Evolutionary conservation across 92 coral and sea anemone species (phyloP).

Genomic region (Paragorgia papillata): DNA sequence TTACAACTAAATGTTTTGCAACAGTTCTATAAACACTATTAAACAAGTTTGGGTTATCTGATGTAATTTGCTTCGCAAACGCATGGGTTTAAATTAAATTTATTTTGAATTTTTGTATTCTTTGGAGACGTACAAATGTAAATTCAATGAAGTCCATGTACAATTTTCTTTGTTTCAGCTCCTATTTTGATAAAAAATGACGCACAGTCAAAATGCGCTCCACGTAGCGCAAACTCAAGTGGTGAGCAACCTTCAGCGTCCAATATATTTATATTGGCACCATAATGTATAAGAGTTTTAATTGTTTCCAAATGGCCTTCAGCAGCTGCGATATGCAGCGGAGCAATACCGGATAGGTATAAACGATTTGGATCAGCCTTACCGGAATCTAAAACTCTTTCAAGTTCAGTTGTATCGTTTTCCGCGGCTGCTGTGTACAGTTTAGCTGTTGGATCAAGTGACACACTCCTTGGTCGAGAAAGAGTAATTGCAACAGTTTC

Average conservation of each 20-base stretch:
- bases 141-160: slow-evolving; percentile 64
- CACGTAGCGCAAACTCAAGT: slow-evolving; percentile 94
- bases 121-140: too few species aligned
- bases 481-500: slow-evolving; percentile 43
- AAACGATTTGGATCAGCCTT: slow-evolving; percentile 74
- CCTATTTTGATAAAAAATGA: slow-evolving; percentile 86
- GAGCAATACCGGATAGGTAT: slow-evolving; percentile 85
- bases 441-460: slow-evolving; percentile 84
- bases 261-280: slow-evolving; percentile 68
- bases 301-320: slow-evolving; percentile 87
- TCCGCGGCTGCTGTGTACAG: slow-evolving; percentile 83
- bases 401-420: slow-evolving; percentile 76
- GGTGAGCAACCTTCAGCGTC: slow-evolving; percentile 87
- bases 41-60: too few species aligned
- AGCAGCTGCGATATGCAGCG: slow-evolving; percentile 87
- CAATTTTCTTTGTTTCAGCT: slow-evolving; percentile 86
- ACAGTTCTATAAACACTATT: too few species aligned
- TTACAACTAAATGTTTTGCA: too few species aligned
- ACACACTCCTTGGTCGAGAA: slow-evolving; percentile 75
- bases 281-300: slow-evolving; percentile 64
- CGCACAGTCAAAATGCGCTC: slow-evolving; percentile 95
- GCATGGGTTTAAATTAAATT: too few species aligned
- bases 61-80: too few species aligned
- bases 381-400: slow-evolving; percentile 60
- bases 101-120: too few species aligned